Base-by-base conservation (phyloP, 2,888 invertebrate species). In the Heliconius ismenius region DNA sequence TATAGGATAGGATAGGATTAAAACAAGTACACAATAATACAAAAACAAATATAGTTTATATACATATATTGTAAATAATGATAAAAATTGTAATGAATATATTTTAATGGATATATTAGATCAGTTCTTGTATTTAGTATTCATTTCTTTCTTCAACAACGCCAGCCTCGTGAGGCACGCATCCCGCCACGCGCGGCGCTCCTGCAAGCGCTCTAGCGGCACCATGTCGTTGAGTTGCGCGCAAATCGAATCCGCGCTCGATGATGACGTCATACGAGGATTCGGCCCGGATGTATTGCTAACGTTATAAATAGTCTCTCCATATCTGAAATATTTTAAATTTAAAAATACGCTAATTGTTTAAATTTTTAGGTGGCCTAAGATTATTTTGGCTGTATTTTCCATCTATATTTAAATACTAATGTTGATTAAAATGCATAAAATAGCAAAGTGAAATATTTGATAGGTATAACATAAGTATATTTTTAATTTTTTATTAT, bases 101-200 rank as follows among this genome's bases (percentile, higher is more conserved):
- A 32, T 64, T 32, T 32, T 32, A 32, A 26, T 43, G 18, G 4
- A 28, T 65, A 18, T 65, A 24, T 74, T 67, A 39, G n/a, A 74
- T 73, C 24, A 76, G 24, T 74, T 85, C 62, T 88, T 88, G 79
- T 90, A 90, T 64, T 88, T 88, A 68, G 89, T 86, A 77, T 95
- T 95, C 90, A 97, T 95, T 85, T 97, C 95, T 81, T 96, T 96
- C 89, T 98, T 98, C 76, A 98, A 92, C 77, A 96, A 91, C 36
- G 98, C 96, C 18, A 98, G 93, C 78, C 97, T 96, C 0, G 97
- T 97, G 28, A 98, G 94, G 81, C 97, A 97, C 54, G 96, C 95
- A 86, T 98, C 98, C 28, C 98, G 95, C 97, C 98, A 98, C 0
- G 95, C 95, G 39, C 98, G 95, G 79, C 98, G 92, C 78, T 97